Conservation (phyloP, 1,140 invertebrate species). For the Chionoecetes opilio region DNA sequence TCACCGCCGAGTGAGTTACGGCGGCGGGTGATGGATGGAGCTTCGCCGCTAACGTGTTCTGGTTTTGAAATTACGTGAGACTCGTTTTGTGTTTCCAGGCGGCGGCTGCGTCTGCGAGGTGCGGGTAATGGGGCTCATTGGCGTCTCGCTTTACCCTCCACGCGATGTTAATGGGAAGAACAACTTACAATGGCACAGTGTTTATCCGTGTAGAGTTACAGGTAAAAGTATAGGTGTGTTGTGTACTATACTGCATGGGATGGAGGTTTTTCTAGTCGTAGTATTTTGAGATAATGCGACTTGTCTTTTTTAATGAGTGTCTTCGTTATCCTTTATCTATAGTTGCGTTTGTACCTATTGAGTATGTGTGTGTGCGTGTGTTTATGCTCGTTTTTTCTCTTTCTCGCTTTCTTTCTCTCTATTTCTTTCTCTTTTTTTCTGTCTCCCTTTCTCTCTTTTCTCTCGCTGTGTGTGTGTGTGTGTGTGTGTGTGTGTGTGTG, state of each 20-base stretch:
- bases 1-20: conserved; percentile 15
- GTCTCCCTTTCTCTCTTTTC: neutral
- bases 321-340: too few relatives aligned
- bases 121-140: neutral
- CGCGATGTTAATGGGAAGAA: neutral
- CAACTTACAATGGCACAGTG: neutral
- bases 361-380: neutral
- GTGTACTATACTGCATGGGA: too few relatives aligned
- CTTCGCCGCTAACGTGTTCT: neutral
- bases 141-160: neutral
- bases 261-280: too few relatives aligned
- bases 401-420: neutral
- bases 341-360: too few relatives aligned
- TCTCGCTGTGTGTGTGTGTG: conserved; percentile 30
- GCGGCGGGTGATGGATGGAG: neutral
- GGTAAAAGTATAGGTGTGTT: neutral
- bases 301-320: too few relatives aligned
- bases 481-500: too few relatives aligned
- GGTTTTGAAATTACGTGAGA: neutral
- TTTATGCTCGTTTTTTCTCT: neutral
- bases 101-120: neutral
- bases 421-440: conserved; percentile 28
- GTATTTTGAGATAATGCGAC: too few relatives aligned
- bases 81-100: neutral
- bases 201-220: neutral